Conservation (phyloP, 2,797 vertebrate genomes). For the Botia kubotai region DNA sequence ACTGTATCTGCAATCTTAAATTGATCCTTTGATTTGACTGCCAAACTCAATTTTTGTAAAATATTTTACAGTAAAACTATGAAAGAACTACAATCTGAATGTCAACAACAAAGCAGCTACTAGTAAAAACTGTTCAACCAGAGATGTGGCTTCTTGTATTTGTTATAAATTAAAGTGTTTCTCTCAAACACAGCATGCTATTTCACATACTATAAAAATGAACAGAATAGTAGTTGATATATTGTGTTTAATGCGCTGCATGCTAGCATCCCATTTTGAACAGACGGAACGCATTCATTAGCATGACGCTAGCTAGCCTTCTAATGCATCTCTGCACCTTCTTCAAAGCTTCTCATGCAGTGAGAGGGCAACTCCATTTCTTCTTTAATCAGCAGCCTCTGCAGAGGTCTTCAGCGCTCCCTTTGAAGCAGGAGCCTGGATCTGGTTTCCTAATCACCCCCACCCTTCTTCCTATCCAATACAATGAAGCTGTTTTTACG, state of each 20-base stretch:
- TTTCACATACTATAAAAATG: not conserved
- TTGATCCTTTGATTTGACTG: no score
- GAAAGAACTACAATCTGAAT: no score
- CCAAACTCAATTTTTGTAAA: no score
- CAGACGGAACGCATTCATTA: not conserved
- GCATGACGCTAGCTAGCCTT: not conserved
- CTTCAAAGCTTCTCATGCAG: constrained; percentile 47
- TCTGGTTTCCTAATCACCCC: constrained; percentile 80
- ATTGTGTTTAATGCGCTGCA: not conserved
- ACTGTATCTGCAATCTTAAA: no score
- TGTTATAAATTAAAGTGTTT: no score
- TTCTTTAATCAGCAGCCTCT: constrained; percentile 76
- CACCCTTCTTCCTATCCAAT: constrained; percentile 73
- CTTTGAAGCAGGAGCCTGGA: constrained; percentile 74
- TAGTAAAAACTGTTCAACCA: no score
- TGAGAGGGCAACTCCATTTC: constrained; percentile 69
- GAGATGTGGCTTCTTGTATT: no score
- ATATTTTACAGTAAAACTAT: no score
- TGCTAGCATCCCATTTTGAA: not conserved
- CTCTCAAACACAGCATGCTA: not conserved
- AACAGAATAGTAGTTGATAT: not conserved
- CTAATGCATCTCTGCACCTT: constrained; percentile 12
- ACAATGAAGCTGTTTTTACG: constrained; percentile 75
- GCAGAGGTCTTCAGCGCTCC: constrained; percentile 73
- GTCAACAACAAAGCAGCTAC: no score